These are phyloP conservation scores for Spea bombifrons DNA, from an alignment of 2,113 vertebrate genomes.

Conservation along the genomic window DNA sequence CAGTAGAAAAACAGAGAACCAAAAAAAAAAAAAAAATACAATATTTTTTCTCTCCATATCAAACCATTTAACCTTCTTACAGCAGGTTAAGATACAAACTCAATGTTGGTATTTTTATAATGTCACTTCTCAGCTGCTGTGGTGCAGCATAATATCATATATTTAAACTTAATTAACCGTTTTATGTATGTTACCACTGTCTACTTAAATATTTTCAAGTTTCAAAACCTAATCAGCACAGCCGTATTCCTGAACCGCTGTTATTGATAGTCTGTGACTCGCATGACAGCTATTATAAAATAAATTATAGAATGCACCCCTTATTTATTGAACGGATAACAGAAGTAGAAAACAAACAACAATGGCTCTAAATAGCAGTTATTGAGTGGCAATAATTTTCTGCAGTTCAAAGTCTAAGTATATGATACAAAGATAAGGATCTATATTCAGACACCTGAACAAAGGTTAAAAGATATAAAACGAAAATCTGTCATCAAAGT, in stretches of 20 bases:
- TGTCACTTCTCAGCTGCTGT: no score
- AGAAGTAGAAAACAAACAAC: conserved; percentile 1
- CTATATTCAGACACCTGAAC: neutral
- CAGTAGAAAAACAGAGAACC: no score
- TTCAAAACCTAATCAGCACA: neutral
- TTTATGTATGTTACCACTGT: neutral
- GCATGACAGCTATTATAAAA: conserved; percentile 26
- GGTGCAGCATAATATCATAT: no score
- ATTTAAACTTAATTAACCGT: no score
- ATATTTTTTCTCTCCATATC: no score
- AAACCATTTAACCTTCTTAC: no score
- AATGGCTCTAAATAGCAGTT: conserved; percentile 2
- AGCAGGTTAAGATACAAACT: no score
- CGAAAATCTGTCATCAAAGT: conserved; percentile 12
- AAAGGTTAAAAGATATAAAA: conserved; percentile 30
- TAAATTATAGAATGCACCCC: neutral
- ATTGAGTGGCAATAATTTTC: conserved; percentile 18
- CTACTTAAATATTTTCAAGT: neutral
- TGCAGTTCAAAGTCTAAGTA: conserved; percentile 31
- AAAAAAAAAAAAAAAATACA: no score
- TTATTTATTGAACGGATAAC: neutral
- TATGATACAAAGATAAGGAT: conserved; percentile 6
- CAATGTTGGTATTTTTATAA: no score
- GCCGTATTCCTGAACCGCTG: neutral
- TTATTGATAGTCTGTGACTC: conserved; percentile 7